Percentiles rank a stretch among this genome's conserved stretches.
phyloP scores from a whole-genome alignment of 2,888 invertebrate genomes.

The Tetranychus truncatus region DNA sequence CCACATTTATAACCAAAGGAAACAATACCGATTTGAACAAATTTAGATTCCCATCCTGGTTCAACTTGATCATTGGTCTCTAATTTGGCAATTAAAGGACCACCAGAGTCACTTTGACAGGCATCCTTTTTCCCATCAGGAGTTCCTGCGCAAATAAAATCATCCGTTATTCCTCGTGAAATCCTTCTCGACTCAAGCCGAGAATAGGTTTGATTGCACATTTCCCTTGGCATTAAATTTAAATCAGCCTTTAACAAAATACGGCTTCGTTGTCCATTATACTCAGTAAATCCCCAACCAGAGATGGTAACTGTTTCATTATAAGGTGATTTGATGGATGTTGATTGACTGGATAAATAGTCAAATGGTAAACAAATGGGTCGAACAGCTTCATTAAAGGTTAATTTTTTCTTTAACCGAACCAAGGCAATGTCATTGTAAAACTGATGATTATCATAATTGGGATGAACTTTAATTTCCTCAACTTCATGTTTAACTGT shows the following conservation, averaged over 20 bases:
- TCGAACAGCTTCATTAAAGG: neutral
- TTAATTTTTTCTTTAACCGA: slow-evolving; percentile 43
- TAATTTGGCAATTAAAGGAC: slow-evolving; percentile 45
- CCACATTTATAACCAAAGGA: slow-evolving; percentile 48
- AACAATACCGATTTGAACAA: slow-evolving; percentile 47
- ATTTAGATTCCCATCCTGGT: slow-evolving; percentile 30
- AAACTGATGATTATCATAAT: slow-evolving; percentile 14
- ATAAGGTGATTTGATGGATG: neutral
- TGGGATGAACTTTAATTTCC: slow-evolving; percentile 46
- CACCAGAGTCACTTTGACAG: slow-evolving; percentile 61
- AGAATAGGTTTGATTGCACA: neutral
- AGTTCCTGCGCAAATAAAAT: slow-evolving; percentile 48
- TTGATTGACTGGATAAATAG: neutral
- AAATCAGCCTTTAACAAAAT: neutral
- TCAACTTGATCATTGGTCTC: slow-evolving; percentile 19
- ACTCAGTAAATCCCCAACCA: slow-evolving; percentile 8
- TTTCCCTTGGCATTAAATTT: slow-evolving; percentile 4
- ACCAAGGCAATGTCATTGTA: slow-evolving; percentile 51
- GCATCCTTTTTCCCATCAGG: slow-evolving; percentile 48
- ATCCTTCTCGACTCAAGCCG: neutral
- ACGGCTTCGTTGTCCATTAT: neutral
- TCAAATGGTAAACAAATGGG: slow-evolving; percentile 9
- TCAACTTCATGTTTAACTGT: slow-evolving; percentile 30
- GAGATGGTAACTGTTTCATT: neutral
- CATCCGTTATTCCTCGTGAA: slow-evolving; percentile 4